These are phyloP conservation scores for Morelia viridis DNA, from an alignment of 2,797 vertebrate species.

Conservation along the genomic window DNA sequence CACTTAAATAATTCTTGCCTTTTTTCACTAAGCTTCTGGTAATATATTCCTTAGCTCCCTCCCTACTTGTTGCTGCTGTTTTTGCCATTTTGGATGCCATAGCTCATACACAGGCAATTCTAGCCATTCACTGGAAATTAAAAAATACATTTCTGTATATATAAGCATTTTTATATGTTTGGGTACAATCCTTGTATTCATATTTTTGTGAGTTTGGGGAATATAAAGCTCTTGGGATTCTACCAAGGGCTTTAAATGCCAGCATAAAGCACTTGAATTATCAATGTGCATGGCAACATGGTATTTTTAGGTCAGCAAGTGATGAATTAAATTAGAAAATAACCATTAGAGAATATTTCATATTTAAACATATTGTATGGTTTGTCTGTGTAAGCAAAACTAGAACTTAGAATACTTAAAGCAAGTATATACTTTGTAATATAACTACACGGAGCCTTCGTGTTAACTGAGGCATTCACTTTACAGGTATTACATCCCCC, in stretches of 20 bases:
- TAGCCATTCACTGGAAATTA: neutral
- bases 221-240: neutral
- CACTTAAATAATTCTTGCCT: neutral
- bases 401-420: conserved; percentile 17
- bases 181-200: neutral
- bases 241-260: neutral
- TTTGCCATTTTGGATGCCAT: neutral
- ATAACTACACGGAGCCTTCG: conserved; percentile 7
- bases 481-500: neutral
- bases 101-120: neutral
- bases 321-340: conserved; percentile 17
- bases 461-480: neutral
- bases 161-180: neutral
- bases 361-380: neutral
- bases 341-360: conserved; percentile 15
- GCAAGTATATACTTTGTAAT: conserved; percentile 16
- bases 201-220: neutral
- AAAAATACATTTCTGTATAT: neutral
- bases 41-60: neutral
- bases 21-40: neutral
- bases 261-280: neutral
- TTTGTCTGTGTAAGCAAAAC: conserved; percentile 27
- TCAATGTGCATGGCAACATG: neutral
- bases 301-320: neutral
- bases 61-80: neutral